Evolutionary conservation across 2,113 vertebrate species (phyloP).

Genomic region (Syrrhaptes paradoxus): DNA sequence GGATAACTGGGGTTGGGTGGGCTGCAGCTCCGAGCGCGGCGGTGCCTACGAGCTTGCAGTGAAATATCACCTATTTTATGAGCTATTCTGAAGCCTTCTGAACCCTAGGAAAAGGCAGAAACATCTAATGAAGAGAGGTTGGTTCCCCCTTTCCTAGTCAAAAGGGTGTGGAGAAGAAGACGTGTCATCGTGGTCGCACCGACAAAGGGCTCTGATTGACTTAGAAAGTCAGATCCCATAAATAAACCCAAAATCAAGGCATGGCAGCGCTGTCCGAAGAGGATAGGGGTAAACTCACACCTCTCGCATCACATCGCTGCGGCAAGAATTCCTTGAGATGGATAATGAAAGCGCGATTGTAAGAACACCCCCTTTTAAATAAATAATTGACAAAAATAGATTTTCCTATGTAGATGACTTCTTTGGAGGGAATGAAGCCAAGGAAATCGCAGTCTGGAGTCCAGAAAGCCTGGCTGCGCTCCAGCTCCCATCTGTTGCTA

Average conservation of each 20-base stretch:
- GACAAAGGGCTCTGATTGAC: background rate
- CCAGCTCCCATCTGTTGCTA: conserved; percentile 55
- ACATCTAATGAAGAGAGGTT: background rate
- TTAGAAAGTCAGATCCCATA: background rate
- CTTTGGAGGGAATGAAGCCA: background rate
- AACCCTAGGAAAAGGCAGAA: background rate
- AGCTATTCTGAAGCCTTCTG: background rate
- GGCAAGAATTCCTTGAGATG: background rate
- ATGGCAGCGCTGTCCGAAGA: background rate
- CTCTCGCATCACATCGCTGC: background rate
- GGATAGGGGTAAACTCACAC: too few relatives aligned
- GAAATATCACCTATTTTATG: background rate
- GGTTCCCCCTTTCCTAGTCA: background rate
- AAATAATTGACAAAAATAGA: conserved; percentile 44
- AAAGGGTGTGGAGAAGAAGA: background rate
- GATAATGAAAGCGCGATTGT: background rate
- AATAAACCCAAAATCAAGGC: fast-evolving
- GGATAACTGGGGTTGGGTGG: background rate
- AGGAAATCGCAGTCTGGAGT: conserved; percentile 26
- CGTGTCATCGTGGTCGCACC: background rate
- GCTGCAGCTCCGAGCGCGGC: background rate
- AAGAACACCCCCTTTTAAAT: background rate
- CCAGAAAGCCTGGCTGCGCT: background rate
- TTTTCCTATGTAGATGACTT: conserved; percentile 13
- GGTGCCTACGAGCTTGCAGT: background rate